Percentiles rank a stretch among this genome's conserved stretches.
Evolutionary conservation across 2,888 invertebrate species (phyloP).

Genomic region (Erynnis tages): DNA sequence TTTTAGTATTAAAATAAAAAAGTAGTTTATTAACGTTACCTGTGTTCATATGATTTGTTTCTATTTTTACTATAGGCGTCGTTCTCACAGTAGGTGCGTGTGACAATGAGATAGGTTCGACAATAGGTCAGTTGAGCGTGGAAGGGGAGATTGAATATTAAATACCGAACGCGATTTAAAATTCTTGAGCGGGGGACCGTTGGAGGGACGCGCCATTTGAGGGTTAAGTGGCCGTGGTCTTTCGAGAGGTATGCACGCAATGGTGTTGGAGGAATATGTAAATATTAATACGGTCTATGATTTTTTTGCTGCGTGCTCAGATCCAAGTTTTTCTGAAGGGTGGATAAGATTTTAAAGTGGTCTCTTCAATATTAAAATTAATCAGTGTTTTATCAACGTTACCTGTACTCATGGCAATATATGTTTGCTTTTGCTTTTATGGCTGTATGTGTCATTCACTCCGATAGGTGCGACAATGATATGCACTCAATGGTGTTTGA

Average conservation of each 20-base stretch:
- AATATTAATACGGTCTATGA: slow-evolving; percentile 1
- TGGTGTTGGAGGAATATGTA: slow-evolving; percentile 12
- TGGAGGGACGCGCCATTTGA: slow-evolving; percentile 14
- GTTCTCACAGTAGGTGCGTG: not conserved
- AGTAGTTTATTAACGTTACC: too few species aligned
- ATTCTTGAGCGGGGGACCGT: slow-evolving; percentile 22
- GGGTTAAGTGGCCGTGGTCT: slow-evolving; percentile 20
- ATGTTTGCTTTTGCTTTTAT: too few species aligned
- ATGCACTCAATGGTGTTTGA: too few species aligned
- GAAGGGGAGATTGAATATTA: slow-evolving; percentile 23
- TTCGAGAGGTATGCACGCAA: slow-evolving; percentile 15
- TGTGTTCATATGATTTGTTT: too few species aligned
- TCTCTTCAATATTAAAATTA: too few species aligned
- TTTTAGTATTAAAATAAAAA: too few species aligned
- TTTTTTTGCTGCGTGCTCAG: not conserved
- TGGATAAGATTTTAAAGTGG: too few species aligned
- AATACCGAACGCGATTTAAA: slow-evolving; percentile 21
- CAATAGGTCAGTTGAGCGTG: slow-evolving; percentile 21
- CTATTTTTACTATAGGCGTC: not conserved
- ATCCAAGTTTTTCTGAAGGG: not conserved
- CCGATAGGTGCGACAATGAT: too few species aligned
- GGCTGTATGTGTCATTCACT: too few species aligned
- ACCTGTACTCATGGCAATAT: too few species aligned
- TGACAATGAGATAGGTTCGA: slow-evolving; percentile 18
- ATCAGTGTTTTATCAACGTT: too few species aligned